Base-by-base conservation (phyloP, 37 sponge, comb jelly and placozoan species). In the Axinella damicornis region DNA sequence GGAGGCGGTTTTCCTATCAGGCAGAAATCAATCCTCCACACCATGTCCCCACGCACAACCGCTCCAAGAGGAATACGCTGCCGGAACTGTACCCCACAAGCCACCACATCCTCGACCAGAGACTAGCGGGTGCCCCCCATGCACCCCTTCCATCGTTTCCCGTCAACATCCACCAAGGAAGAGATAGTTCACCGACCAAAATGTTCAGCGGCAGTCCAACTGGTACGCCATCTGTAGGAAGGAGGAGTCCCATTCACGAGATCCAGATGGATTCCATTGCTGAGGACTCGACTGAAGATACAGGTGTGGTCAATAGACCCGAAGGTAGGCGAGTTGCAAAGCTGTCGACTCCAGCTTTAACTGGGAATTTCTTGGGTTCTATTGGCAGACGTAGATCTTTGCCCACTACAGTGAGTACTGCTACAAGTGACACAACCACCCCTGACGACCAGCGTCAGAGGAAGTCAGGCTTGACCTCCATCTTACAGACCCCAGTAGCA, bases 261-360 rank as follows among this genome's bases (percentile, higher is more conserved):
- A 38, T 55, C 30, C 85, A 85, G 65, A 86, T 86, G 87, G 79
- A 77, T 2, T n/a, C 64, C 19, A 86, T 86, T 21, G 79, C 80
- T 15, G 87, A 86, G 61, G 75, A 74, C 32, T 54, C 36, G 1
- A 86, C 79, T 0, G 87, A 86, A 38, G 80, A 86, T 15, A 65
- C 66, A 12, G 46, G 4, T 46, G 46, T 46, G 46, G 9, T 9
- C 46, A 46, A 46, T 46, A 46, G 4, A n/a, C n/a, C n/a, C 6
- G 46, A 46, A 4, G 9, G 46, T 4, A 4, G 46, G 46, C 4
- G 46, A 46, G 9, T 46, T 4, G 46, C 9, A 46, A 46, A 46
- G 46, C 46, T 46, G 46, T 46, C 46, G 9, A 46, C 46, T 12
- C 46, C 69, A 5, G 9, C 69, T 2, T 5, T 67, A 5, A 27